phyloP scores from a whole-genome alignment of 2,797 vertebrate genomes.

The Ptychobarbus kaznakovi region DNA sequence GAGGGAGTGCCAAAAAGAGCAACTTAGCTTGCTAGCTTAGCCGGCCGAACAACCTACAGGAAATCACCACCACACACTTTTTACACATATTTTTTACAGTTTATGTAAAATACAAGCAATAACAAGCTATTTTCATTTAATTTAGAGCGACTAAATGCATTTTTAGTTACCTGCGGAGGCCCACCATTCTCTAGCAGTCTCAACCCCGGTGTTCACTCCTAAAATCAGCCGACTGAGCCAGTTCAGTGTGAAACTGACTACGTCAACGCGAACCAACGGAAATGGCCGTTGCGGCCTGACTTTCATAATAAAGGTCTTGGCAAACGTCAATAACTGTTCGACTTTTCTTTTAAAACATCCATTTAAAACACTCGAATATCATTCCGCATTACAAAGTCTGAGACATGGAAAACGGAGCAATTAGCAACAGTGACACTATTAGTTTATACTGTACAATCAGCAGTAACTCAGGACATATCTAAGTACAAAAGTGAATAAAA shows the following conservation, averaged over 20 bases:
- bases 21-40: slow-evolving; percentile 69
- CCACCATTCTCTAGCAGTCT: slow-evolving; percentile 63
- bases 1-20: slow-evolving; percentile 74
- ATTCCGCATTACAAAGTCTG: neutral
- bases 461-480: neutral
- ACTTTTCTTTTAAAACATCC: neutral
- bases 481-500: neutral
- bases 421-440: neutral
- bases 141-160: neutral
- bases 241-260: slow-evolving; percentile 40
- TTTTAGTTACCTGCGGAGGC: slow-evolving; percentile 60
- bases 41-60: slow-evolving; percentile 51
- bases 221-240: slow-evolving; percentile 49
- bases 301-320: slow-evolving; percentile 39
- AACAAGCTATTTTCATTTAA: neutral
- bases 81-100: slow-evolving; percentile 23
- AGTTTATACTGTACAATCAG: neutral
- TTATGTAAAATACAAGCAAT: neutral
- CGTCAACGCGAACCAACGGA: slow-evolving; percentile 38
- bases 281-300: neutral
- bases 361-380: neutral
- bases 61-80: slow-evolving; percentile 27
- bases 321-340: neutral
- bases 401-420: neutral
- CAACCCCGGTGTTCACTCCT: slow-evolving; percentile 63